Conservation (phyloP, 2,797 vertebrate species). For the Adelosebastes latens region DNA sequence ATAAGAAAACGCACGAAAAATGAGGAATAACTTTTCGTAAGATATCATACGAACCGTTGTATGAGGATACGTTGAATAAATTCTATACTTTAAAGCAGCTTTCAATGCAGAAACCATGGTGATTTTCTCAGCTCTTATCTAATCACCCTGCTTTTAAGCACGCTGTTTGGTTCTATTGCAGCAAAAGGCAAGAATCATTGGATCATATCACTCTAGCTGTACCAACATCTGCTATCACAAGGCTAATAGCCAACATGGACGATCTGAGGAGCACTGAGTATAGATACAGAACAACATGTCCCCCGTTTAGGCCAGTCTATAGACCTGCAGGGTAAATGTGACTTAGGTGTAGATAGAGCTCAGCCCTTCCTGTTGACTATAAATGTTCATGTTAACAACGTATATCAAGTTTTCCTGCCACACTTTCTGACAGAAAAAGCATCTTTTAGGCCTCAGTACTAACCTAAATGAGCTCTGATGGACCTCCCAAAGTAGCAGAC, state of each 20-base stretch:
- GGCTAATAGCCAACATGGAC: neutral
- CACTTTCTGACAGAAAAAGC: neutral
- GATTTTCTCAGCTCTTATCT: neutral
- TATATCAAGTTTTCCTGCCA: neutral
- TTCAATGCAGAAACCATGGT: neutral
- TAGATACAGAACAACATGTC: neutral
- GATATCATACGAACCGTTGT: no score
- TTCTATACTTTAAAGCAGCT: neutral
- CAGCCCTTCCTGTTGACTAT: neutral
- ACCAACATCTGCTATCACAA: neutral
- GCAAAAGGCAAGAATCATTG: neutral
- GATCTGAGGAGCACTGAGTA: neutral
- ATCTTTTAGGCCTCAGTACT: neutral
- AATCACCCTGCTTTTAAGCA: neutral
- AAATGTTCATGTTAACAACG: neutral
- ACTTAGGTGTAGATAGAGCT: neutral
- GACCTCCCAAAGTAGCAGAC: conserved; percentile 17
- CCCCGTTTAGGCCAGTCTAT: neutral
- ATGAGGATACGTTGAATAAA: neutral
- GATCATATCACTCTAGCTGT: neutral
- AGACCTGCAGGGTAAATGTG: neutral
- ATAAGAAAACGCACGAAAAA: no score
- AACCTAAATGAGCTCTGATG: neutral
- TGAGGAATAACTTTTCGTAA: no score
- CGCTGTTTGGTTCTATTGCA: neutral